These are phyloP conservation scores for Notechis scutatus DNA, from an alignment of 2,113 vertebrate species.

Conservation along the genomic window DNA sequence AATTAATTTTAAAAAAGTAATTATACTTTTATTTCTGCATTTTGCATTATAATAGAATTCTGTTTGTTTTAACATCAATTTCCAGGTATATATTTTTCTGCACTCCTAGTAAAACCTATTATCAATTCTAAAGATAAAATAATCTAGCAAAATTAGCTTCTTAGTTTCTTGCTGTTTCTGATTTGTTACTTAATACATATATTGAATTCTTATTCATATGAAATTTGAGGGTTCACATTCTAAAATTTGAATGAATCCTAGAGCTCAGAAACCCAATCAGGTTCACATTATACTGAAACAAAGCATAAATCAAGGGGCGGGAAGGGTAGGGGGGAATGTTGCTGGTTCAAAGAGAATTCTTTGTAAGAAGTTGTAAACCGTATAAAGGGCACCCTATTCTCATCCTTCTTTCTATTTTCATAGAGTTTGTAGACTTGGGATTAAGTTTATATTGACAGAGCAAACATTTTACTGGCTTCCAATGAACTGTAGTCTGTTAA, in stretches of 20 bases:
- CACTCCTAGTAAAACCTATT: background rate
- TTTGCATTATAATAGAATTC: background rate
- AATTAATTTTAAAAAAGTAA: background rate
- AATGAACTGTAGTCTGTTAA: slow-evolving; percentile 27
- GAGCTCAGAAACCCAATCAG: background rate
- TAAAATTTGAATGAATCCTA: background rate
- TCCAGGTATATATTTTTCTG: background rate
- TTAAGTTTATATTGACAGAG: slow-evolving; percentile 66
- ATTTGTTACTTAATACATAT: background rate
- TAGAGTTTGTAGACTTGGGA: slow-evolving; percentile 50
- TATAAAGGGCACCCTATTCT: slow-evolving; percentile 63
- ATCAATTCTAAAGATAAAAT: background rate
- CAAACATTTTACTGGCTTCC: slow-evolving; percentile 59
- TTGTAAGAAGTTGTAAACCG: slow-evolving; percentile 10
- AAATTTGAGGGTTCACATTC: background rate
- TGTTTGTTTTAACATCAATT: background rate
- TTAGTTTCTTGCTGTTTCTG: background rate
- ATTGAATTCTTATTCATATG: background rate
- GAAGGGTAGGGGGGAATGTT: background rate
- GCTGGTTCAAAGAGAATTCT: background rate
- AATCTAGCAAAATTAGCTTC: background rate
- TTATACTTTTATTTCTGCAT: background rate
- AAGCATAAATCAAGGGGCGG: background rate
- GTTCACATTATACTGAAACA: background rate
- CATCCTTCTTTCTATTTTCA: slow-evolving; percentile 58